Evolutionary conservation across 2,888 invertebrate species (phyloP), one percentile per base, ranked within the genome.

Genomic region (Meloe dianella): DNA sequence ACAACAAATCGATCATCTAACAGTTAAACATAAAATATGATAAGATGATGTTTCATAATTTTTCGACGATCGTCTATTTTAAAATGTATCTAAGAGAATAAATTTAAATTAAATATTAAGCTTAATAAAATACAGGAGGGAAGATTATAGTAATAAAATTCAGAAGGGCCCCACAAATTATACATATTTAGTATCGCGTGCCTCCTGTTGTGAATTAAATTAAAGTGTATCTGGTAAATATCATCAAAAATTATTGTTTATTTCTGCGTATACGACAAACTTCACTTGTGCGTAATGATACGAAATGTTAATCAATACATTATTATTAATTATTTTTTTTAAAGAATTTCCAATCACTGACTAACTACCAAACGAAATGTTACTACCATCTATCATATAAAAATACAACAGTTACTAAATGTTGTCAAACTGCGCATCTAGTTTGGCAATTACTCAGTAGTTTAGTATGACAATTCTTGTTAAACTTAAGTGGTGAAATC

Each of bases 191-290:
- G 79, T 72, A 77, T 80, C 78, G 81, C 80, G 81, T 81, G 81
- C 80, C 80, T 78, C 80, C 80, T 76, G 76, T 75, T 69, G 78
- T 71, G 80, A 82, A 83, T 83, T 82, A 81, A 82, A 83, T 83
- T 83, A 82, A 80, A 79, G 79, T 75, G 81, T 78, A 81, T 83
- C 83, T 83, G 82, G 81, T 73, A 78, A 82, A 76, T 78, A 80
- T 83, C 82, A 80, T 83, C 82, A 82, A 80, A 81, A 81, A 82
- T 82, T 81, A 82, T 38, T 77, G 63, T 76, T n/a, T n/a, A n/a
- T n/a, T n/a, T n/a, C n/a, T n/a, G n/a, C n/a, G n/a, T n/a, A n/a
- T n/a, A n/a, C n/a, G n/a, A n/a, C n/a, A n/a, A n/a, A n/a, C n/a
- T n/a, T n/a, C n/a, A n/a, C n/a, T n/a, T 41, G 17, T 41, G 41